Conservation (phyloP, 2,113 vertebrate genomes). For the Cygnus buccinator region DNA sequence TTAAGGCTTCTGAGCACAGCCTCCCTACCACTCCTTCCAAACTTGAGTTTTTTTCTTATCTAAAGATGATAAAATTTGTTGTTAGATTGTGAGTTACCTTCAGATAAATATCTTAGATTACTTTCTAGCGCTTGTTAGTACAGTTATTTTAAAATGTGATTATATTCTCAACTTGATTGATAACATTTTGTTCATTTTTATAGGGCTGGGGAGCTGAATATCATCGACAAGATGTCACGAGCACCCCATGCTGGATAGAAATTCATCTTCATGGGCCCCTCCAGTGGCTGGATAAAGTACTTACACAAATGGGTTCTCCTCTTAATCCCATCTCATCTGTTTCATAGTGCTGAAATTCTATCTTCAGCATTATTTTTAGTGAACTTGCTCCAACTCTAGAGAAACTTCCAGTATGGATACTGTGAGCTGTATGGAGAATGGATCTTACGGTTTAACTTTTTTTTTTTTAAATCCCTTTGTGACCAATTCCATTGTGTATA, state of each 20-base stretch:
- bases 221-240: conserved; percentile 96
- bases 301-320: conserved; percentile 98
- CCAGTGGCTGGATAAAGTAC: conserved; percentile 99
- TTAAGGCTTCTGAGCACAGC: background rate
- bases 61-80: background rate
- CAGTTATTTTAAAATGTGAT: background rate
- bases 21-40: background rate
- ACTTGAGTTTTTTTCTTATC: background rate
- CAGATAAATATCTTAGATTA: background rate
- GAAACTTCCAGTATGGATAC: conserved; percentile 78
- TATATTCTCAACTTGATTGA: background rate
- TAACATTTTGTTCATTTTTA: conserved; percentile 12
- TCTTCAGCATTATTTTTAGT: conserved; percentile 63
- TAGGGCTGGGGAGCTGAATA: conserved; percentile 98
- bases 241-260: conserved; percentile 98
- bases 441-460: conserved; percentile 66
- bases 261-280: conserved; percentile 97
- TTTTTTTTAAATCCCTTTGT: conserved; percentile 68
- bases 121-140: background rate
- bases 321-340: conserved; percentile 98
- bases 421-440: conserved; percentile 79
- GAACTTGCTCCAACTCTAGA: conserved; percentile 80
- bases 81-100: background rate
- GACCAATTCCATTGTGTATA: conserved; percentile 82
- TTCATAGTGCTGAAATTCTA: conserved; percentile 86